A percentile compares a stretch with the other conserved stretches of the same genome.
Conservation (phyloP, 2,888 invertebrate species). For the Cephus sareptanus region DNA sequence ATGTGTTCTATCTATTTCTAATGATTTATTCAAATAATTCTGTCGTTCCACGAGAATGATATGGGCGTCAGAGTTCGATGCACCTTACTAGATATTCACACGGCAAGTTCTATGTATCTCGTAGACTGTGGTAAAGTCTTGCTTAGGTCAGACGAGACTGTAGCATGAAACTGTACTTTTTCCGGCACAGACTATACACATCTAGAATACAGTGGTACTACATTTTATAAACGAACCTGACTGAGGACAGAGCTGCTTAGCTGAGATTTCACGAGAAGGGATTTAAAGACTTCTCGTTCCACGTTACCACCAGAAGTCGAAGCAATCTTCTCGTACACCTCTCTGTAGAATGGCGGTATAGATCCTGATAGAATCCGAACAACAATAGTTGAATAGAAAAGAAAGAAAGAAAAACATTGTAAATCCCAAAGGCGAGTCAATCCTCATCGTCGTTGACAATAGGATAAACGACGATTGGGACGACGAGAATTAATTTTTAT, state of each 20-base stretch:
- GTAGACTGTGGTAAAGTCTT: too few relatives aligned
- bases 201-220: too few relatives aligned
- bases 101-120: too few relatives aligned
- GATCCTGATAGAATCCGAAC: conserved; percentile 58
- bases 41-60: too few relatives aligned
- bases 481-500: too few relatives aligned
- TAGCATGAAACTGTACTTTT: conserved; percentile 21
- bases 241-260: conserved; percentile 67
- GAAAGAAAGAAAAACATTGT: conserved; percentile 4
- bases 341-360: conserved; percentile 69
- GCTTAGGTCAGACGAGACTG: conserved; percentile 5
- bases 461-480: background rate
- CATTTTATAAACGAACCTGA: conserved; percentile 50
- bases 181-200: conserved; percentile 6
- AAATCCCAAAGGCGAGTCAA: too few relatives aligned
- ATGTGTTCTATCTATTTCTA: too few relatives aligned
- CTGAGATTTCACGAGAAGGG: conserved; percentile 68
- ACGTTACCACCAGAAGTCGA: conserved; percentile 69
- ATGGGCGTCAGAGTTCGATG: too few relatives aligned
- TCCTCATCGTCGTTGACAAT: too few relatives aligned
- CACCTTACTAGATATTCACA: too few relatives aligned
- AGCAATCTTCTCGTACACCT: conserved; percentile 69
- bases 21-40: too few relatives aligned
- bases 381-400: background rate
- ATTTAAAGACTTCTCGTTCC: conserved; percentile 69